A percentile compares a stretch with the other conserved stretches of the same genome.
phyloP scores from a whole-genome alignment of 2,113 vertebrate species.

The Damaliscus lunatus region DNA sequence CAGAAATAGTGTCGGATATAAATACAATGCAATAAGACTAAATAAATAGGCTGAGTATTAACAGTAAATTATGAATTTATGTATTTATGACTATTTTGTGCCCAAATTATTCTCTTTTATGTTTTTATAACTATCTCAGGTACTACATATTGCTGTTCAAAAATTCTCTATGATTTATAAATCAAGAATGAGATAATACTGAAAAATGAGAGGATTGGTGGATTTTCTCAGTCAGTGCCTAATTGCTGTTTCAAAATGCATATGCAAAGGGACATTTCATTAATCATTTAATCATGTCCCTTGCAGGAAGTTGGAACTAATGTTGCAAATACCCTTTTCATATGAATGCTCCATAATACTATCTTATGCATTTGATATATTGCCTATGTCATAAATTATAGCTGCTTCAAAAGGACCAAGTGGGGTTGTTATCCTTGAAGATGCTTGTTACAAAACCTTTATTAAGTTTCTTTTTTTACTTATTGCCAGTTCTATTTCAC shows the following conservation, averaged over 20 bases:
- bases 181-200: constrained; percentile 93
- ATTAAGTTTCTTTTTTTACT: constrained; percentile 88
- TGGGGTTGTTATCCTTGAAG: constrained; percentile 91
- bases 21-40: constrained; percentile 87
- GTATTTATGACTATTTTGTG: constrained; percentile 92
- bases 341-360: constrained; percentile 98
- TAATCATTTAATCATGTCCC: constrained; percentile 99
- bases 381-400: constrained; percentile 99
- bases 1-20: constrained; percentile 85
- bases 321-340: constrained; percentile 99
- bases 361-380: constrained; percentile 99
- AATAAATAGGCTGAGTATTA: constrained; percentile 88
- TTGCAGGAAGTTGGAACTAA: constrained; percentile 99
- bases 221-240: constrained; percentile 92
- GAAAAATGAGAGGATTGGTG: constrained; percentile 89
- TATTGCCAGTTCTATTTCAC: constrained; percentile 88
- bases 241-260: constrained; percentile 99
- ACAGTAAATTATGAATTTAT: constrained; percentile 92
- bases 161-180: constrained; percentile 95
- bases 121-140: constrained; percentile 91
- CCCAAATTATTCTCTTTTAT: constrained; percentile 88
- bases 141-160: constrained; percentile 89
- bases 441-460: constrained; percentile 92
- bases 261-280: constrained; percentile 99
- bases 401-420: constrained; percentile 95